Percentiles rank a stretch among this genome's conserved stretches.
Evolutionary conservation across 2,113 vertebrate genomes (phyloP).

Genomic region (Marmota flaviventris): DNA sequence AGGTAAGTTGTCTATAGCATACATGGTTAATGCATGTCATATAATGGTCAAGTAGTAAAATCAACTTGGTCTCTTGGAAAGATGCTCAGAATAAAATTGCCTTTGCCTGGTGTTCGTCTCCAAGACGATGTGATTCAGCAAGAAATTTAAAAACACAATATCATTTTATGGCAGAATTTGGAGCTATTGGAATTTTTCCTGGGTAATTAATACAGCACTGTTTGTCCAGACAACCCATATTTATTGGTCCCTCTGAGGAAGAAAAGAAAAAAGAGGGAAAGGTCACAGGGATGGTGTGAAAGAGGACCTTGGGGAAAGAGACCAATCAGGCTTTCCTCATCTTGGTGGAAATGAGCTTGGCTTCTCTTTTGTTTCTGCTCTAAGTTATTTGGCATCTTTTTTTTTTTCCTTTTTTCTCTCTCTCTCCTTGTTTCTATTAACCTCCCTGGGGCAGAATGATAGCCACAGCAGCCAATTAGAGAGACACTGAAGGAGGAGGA

Average conservation of each 20-base stretch:
- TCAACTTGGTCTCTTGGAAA: background rate
- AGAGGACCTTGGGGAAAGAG: slow-evolving; percentile 9
- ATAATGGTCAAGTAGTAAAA: background rate
- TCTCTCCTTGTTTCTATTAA: background rate
- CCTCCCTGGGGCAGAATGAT: slow-evolving; percentile 63
- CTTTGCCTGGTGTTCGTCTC: background rate
- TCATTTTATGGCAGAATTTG: background rate
- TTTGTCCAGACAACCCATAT: slow-evolving; percentile 16
- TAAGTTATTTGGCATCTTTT: background rate
- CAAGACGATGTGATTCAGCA: background rate
- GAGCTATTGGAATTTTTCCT: background rate
- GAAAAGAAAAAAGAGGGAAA: slow-evolving; percentile 16
- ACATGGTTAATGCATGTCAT: background rate
- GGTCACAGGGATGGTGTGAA: background rate
- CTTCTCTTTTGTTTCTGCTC: slow-evolving; percentile 56
- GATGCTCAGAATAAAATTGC: background rate
- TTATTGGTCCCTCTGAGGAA: slow-evolving; percentile 70
- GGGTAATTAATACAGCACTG: slow-evolving; percentile 61
- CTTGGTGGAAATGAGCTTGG: slow-evolving; percentile 9
- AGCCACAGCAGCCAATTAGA: slow-evolving; percentile 75
- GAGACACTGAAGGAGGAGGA: slow-evolving; percentile 10
- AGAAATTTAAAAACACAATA: background rate
- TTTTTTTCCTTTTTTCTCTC: accelerated
- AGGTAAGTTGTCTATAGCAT: background rate
- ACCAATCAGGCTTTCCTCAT: background rate